Evolutionary conservation across 2,888 invertebrate species (phyloP), one percentile per base, ranked within the genome.

Genomic region (Tortricodes alternella): DNA sequence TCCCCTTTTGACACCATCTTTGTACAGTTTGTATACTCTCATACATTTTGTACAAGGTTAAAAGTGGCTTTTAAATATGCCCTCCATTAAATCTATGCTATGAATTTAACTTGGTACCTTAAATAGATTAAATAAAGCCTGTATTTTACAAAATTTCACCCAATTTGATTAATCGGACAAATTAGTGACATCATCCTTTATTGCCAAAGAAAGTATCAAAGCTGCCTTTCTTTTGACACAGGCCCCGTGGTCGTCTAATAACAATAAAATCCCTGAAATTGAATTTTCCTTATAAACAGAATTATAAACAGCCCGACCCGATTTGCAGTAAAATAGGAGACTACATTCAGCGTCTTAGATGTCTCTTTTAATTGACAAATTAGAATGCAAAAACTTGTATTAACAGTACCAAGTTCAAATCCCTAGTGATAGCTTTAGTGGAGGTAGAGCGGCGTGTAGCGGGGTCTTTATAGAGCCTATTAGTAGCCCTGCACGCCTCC

Each of bases 401-500:
- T 7, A n/a, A 24, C 19, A 6, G 19, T 34, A 15, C 27, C 29
- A 29, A 16, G 44, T 44, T 29, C 29, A 29, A 34, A 29, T 29
- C 15, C 18, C 4, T 8, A n/a, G 7, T 6, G 15, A 34, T 34
- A 34, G 16, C 6, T 6, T 1, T 3, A 8, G 7, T 8, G 11
- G 29, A 50, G 56, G 56, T 49, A 50, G 32, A 37, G 11, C 34
- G 34, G 24, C 43, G 44, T 13, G 9, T 27, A 24, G 29, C 18
- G n/a, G 23, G 37, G 15, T 32, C 21, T 24, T 16, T 9, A 64
- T 76, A 76, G 71, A 56, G 85, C 87, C 87, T 85, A 76, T 83
- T 73, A 76, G 86, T 89, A 87, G 85, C 82, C 79, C 71, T 89
- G 89, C 89, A 89, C 89, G 89, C 89, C 83, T 83, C 78, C 66